Conservation (phyloP, 2,797 vertebrate species). For the Trematomus bernacchii region DNA sequence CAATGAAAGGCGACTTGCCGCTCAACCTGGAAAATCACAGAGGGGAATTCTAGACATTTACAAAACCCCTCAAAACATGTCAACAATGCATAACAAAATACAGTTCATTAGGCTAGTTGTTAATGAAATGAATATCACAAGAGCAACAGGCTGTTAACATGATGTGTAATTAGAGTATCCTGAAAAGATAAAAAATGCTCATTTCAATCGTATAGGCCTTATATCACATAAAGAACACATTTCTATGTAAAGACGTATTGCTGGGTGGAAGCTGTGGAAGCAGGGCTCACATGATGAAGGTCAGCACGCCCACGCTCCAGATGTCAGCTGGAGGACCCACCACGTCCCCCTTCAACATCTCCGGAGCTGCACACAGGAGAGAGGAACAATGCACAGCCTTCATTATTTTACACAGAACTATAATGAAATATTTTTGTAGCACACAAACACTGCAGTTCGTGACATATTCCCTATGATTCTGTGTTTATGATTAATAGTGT, state of each 20-base stretch:
- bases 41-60: neutral
- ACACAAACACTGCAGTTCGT: neutral
- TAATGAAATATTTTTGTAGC: conserved; percentile 1
- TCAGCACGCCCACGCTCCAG: conserved; percentile 94
- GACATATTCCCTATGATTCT: too few relatives aligned
- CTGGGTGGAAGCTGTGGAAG: conserved; percentile 48
- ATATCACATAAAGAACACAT: conserved; percentile 16
- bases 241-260: conserved; percentile 38
- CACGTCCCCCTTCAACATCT: conserved; percentile 97
- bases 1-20: conserved; percentile 92
- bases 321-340: conserved; percentile 96
- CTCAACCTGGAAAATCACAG: conserved; percentile 89
- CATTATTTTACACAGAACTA: conserved; percentile 4
- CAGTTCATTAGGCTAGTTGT: neutral
- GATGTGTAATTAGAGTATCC: too few relatives aligned
- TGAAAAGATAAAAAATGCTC: conserved; percentile 4
- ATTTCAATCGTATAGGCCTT: conserved; percentile 1
- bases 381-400: conserved; percentile 21
- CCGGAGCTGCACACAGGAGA: conserved; percentile 88
- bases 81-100: neutral
- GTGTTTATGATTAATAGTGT: neutral
- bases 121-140: neutral
- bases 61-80: neutral
- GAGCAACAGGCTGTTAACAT: neutral
- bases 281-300: conserved; percentile 96